Percentiles rank a stretch among this genome's conserved stretches.
Evolutionary conservation across 2,113 vertebrate genomes (phyloP).

Genomic region (Tragelaphus strepsiceros): DNA sequence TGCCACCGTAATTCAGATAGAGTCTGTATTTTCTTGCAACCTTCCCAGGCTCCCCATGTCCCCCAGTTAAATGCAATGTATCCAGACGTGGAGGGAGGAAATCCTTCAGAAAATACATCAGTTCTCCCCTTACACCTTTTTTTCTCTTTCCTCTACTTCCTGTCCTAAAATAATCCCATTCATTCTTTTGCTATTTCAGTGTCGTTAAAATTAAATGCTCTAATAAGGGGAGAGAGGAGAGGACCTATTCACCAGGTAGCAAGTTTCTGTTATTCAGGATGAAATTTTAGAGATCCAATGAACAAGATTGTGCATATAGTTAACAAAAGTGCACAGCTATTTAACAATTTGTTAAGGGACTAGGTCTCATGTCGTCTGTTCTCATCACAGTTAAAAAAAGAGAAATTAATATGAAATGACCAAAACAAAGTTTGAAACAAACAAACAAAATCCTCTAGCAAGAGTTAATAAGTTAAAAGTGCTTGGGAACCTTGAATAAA

Average conservation of each 20-base stretch:
- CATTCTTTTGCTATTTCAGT: not conserved
- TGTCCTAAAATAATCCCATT: not conserved
- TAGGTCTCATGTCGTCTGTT: not conserved
- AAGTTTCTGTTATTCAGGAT: not conserved
- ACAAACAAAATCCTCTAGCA: not conserved
- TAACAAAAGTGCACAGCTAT: not conserved
- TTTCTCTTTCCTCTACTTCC: not conserved
- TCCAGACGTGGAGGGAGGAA: not conserved
- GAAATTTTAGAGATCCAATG: not conserved
- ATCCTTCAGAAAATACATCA: not conserved
- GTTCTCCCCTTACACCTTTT: not conserved
- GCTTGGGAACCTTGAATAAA: not conserved
- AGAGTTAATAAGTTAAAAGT: not conserved
- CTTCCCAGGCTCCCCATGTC: not conserved
- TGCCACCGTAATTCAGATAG: not conserved
- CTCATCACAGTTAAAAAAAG: not conserved
- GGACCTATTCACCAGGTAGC: not conserved
- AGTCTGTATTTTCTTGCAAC: not conserved
- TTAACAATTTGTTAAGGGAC: not conserved
- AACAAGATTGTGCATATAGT: fast-evolving
- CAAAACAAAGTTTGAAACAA: not conserved
- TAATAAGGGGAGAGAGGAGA: too few relatives aligned
- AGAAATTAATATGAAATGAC: not conserved
- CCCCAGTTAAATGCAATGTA: not conserved
- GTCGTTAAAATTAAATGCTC: not conserved